Base-by-base conservation (phyloP, 2,113 vertebrate genomes). In the Atlantisia rogersi region DNA sequence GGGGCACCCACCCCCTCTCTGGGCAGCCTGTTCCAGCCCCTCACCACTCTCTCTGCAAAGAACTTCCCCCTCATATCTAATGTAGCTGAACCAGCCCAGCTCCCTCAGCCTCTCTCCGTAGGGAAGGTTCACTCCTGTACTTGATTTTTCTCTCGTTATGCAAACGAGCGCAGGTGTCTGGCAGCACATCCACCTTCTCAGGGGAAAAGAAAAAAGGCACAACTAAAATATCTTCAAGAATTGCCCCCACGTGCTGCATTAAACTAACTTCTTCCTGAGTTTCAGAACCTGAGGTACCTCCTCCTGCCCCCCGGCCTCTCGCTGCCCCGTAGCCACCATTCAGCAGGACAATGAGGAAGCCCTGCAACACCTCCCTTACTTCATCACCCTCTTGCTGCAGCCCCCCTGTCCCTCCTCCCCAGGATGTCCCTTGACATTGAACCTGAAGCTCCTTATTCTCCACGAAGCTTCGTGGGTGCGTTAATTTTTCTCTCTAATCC, bases 121-220 rank as follows among this genome's bases (percentile, higher is more conserved):
- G 44, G 17, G 15, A 16, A 44, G 42, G 48, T 73, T 82, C 50
- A 6, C 89, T 88, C 28, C 11, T 2, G 1, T 68, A 11, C 94
- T 87, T 60, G 35, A 50, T 94, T 76, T 68, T 64, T 46, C 76
- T 83, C 59, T 76, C 40, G 37, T 71, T 81, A 71, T 60, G 77
- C 69, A 94, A 67, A 91, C 11, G 55, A 80, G 32, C 26, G 4
- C 91, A 90, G 92, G 88, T 94, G 93, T 71, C 50, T 39, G 93
- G 55, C 63, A 73, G 74, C 84, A 21, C 44, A 1, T 44, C 52
- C 2, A 0, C 1, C 1, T 67, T 87, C 78, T 69, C 50, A 12
- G 80, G 48, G 48, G 20, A 11, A 48, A 28, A 88, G 82, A 60
- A 62, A 59, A 62, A 59, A 81, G 83, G 44, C 44, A 46, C 86